Evolutionary conservation across 30 jellyfish, hydroid and myxozoan genomes (phyloP).

Genomic region (Hydractinia echinata): DNA sequence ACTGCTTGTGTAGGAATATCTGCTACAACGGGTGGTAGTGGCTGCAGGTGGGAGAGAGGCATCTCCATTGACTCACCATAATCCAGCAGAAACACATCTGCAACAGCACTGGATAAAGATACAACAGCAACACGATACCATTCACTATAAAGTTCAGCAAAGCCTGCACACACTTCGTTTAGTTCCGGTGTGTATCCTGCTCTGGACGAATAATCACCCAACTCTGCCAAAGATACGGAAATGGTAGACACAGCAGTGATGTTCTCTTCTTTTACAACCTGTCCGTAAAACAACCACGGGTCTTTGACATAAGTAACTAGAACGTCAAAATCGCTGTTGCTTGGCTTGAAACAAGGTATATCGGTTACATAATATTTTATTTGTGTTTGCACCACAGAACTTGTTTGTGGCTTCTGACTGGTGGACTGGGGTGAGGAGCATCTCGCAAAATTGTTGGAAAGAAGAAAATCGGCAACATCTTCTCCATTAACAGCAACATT

Average conservation of each 20-base stretch:
- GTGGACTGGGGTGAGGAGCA: background rate
- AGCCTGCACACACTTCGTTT: slow-evolving; percentile 29
- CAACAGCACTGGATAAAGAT: background rate
- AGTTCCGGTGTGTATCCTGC: slow-evolving; percentile 2
- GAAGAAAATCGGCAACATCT: background rate
- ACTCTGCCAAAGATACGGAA: background rate
- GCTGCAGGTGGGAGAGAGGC: background rate
- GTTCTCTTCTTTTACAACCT: slow-evolving; percentile 37
- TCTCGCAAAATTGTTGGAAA: background rate
- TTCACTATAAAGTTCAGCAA: background rate
- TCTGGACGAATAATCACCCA: background rate
- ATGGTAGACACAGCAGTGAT: slow-evolving; percentile 19
- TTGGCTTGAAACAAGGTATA: background rate
- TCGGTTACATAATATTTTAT: too few species aligned
- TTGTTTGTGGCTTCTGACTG: background rate
- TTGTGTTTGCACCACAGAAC: background rate
- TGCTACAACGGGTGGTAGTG: background rate
- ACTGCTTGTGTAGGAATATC: slow-evolving; percentile 6
- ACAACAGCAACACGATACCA: slow-evolving; percentile 36
- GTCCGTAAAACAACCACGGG: slow-evolving; percentile 52
- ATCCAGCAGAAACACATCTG: background rate
- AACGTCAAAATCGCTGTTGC: background rate
- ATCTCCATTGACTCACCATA: background rate
- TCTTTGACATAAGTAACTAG: slow-evolving; percentile 40
- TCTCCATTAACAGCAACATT: background rate